A percentile compares a stretch with the other conserved stretches of the same genome.
Conservation (phyloP, 2,888 invertebrate species). For the Junonia oenone region DNA sequence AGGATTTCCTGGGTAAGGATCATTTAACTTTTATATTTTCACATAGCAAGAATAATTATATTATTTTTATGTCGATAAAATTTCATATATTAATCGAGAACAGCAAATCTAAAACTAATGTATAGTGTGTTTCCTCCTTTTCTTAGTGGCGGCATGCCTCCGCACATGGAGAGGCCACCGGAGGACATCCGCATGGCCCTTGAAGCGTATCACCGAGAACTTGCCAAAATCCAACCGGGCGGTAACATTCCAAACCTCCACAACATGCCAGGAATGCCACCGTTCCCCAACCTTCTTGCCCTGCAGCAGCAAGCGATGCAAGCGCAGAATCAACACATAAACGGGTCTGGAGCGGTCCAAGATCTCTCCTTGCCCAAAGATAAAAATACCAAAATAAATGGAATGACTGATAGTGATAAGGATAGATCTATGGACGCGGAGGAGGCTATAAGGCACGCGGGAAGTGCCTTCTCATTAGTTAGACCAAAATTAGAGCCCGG, state of each 20-base stretch:
- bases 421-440: slow-evolving; percentile 81
- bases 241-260: slow-evolving; percentile 80
- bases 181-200: slow-evolving; percentile 94
- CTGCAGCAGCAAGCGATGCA: slow-evolving; percentile 84
- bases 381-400: slow-evolving; percentile 82
- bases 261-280: slow-evolving; percentile 75
- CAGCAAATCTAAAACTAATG: slow-evolving; percentile 81
- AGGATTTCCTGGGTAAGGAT: slow-evolving; percentile 87
- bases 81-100: slow-evolving; percentile 41
- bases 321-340: slow-evolving; percentile 74
- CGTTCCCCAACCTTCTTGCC: slow-evolving; percentile 84
- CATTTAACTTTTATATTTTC: slow-evolving; percentile 5
- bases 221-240: slow-evolving; percentile 90
- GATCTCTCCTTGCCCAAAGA: slow-evolving; percentile 92
- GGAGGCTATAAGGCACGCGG: slow-evolving; percentile 87
- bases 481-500: slow-evolving; percentile 92
- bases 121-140: slow-evolving; percentile 90
- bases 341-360: slow-evolving; percentile 85
- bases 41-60: not conserved
- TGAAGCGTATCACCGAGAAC: slow-evolving; percentile 95
- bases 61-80: not conserved
- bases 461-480: slow-evolving; percentile 92
- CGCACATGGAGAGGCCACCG: slow-evolving; percentile 80
- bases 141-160: slow-evolving; percentile 86
- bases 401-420: slow-evolving; percentile 84